Evolutionary conservation across 2,888 invertebrate genomes (phyloP), one percentile per base, ranked within the genome.

Genomic region (Rhaphigaster nebulosa): DNA sequence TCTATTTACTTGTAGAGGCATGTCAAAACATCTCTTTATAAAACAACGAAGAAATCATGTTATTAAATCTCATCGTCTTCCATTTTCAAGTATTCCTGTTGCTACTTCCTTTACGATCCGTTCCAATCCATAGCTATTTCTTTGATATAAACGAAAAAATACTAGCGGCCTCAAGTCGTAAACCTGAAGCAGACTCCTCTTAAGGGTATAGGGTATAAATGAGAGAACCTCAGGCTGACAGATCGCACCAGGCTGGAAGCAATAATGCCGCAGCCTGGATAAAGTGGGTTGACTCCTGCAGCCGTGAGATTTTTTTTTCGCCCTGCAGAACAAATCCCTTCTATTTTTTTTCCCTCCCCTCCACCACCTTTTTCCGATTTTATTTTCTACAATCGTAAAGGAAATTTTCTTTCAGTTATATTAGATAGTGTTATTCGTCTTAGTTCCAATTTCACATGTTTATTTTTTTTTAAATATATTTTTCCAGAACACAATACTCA

Each of bases 281-380:
- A 76, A 76, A 76, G 70, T 76, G 70, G 70, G 70, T 76, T 76
- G 70, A 76, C 70, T 76, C 70, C 70, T 76, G 70, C 70, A 76
- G 34, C 70, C 70, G 34, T 76, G 20, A 76, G 70, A 76, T 76
- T 76, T 76, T 76, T n/a, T 76, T 76, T 76, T 76, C 70, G 15
- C 38, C 38, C 70, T 38, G 38, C 70, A 38, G 70, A 38, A 76
- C 70, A 76, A 76, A 76, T 76, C 70, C 70, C 70, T 76, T 76
- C 23, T 6, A 20, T 76, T 38, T 76, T 76, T 76, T 76, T 65
- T 65, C 29, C 18, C 15, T 38, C 38, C 10, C 23, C 1, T 20
- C 8, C 20, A 6, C 20, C 20, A 4, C 38, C 29, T 23, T 76
- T 34, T 38, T 34, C 70, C 20, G 26, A 8, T 76, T 76, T 76